Conservation (phyloP, 2,888 invertebrate genomes). For the Platycheirus rosarum region DNA sequence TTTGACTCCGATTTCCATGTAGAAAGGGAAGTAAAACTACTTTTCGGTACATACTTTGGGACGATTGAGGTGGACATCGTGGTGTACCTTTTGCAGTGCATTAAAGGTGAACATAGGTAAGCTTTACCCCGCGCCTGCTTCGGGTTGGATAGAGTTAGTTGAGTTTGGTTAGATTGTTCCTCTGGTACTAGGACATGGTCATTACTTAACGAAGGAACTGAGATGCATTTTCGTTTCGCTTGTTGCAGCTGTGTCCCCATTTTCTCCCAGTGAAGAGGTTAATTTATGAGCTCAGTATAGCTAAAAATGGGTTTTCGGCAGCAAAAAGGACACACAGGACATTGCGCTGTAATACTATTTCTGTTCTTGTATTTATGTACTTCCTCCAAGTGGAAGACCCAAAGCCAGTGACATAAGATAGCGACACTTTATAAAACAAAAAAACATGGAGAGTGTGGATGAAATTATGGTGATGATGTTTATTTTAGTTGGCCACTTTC, state of each 20-base stretch:
- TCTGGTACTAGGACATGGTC: slow-evolving; percentile 52
- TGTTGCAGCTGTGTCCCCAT: slow-evolving; percentile 79
- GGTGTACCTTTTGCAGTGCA: slow-evolving; percentile 61
- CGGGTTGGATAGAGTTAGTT: not conserved
- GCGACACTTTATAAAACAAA: slow-evolving; percentile 70
- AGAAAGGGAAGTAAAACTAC: slow-evolving; percentile 1
- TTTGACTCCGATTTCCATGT: slow-evolving; percentile 8
- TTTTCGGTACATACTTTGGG: not conserved
- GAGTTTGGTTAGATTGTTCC: slow-evolving; percentile 46
- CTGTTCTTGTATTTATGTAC: slow-evolving; percentile 21
- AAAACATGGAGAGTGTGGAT: slow-evolving; percentile 68
- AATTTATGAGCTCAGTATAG: slow-evolving; percentile 68
- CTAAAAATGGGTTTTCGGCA: slow-evolving; percentile 72
- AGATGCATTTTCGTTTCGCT: slow-evolving; percentile 81
- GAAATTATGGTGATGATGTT: slow-evolving; percentile 71
- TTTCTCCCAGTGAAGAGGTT: slow-evolving; percentile 39
- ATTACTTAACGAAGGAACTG: slow-evolving; percentile 73
- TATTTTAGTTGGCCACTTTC: slow-evolving; percentile 51
- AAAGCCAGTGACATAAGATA: slow-evolving; percentile 48
- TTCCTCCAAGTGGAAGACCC: not conserved
- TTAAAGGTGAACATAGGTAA: slow-evolving; percentile 41
- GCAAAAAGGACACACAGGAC: slow-evolving; percentile 56
- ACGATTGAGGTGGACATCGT: slow-evolving; percentile 22
- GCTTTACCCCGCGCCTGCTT: too few species aligned
- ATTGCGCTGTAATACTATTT: slow-evolving; percentile 30